Percentiles rank a stretch among this genome's conserved stretches.
Conservation (phyloP, 1,140 invertebrate species). For the Camponotus vicinus region DNA sequence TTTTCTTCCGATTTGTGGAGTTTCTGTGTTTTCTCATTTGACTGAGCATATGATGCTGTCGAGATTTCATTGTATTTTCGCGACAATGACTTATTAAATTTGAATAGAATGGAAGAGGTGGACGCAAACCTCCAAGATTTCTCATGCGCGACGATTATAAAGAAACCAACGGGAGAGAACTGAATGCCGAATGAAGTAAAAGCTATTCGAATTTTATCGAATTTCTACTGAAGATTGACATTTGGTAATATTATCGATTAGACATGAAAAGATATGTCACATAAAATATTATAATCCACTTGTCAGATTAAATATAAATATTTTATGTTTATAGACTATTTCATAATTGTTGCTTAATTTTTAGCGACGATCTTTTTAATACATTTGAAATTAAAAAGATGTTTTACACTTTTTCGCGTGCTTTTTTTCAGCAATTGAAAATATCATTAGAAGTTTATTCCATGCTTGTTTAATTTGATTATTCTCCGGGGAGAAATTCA, state of each 20-base stretch:
- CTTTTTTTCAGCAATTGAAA: not conserved
- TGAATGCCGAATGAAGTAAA: not conserved
- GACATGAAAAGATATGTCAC: not conserved
- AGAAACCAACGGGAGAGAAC: slow-evolving; percentile 8
- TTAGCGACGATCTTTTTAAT: not conserved
- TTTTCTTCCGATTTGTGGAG: not conserved
- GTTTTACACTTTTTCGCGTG: not conserved
- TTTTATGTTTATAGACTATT: not conserved
- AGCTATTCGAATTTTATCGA: not conserved
- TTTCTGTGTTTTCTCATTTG: not conserved
- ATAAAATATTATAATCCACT: not conserved
- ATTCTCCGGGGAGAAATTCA: not conserved
- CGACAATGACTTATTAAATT: slow-evolving; percentile 22
- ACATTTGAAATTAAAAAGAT: not conserved
- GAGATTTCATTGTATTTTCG: slow-evolving; percentile 20
- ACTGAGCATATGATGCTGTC: not conserved
- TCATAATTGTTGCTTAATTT: not conserved
- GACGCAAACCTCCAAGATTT: slow-evolving; percentile 7
- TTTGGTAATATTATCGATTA: not conserved
- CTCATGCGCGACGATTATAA: slow-evolving; percentile 23
- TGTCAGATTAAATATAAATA: no score
- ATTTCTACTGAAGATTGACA: slow-evolving; percentile 11
- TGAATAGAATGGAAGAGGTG: not conserved
- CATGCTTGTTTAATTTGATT: slow-evolving; percentile 38
- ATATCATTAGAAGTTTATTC: slow-evolving; percentile 22